These are phyloP conservation scores for Colostygia pectinataria DNA, from an alignment of 2,888 invertebrate species.

Conservation along the genomic window DNA sequence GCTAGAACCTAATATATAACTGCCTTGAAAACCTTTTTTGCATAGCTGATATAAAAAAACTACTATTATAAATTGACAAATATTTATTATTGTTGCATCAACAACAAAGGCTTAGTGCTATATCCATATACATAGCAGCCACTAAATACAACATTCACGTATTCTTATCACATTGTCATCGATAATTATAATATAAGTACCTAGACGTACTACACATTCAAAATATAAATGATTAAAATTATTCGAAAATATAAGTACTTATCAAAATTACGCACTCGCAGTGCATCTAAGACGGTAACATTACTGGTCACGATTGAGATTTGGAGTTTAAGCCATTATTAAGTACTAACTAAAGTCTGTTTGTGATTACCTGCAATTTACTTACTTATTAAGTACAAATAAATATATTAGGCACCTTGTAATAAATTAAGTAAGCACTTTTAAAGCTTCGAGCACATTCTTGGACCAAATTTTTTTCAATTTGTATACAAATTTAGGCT, in stretches of 20 bases:
- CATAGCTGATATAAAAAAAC: background rate
- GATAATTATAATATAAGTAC: conserved; percentile 24
- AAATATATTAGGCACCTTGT: conserved; percentile 52
- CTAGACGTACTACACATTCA: conserved; percentile 32
- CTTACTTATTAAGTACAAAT: conserved; percentile 54
- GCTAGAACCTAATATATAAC: no score
- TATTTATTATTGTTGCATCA: conserved; percentile 46
- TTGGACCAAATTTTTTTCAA: conserved; percentile 38
- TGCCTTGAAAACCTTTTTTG: no score
- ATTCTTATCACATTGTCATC: conserved; percentile 57
- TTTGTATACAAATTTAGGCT: conserved; percentile 23
- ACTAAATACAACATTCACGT: conserved; percentile 46
- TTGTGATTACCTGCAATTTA: conserved; percentile 35
- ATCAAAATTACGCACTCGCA: conserved; percentile 44
- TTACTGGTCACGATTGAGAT: conserved; percentile 41
- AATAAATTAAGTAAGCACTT: conserved; percentile 33
- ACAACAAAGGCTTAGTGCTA: conserved; percentile 57
- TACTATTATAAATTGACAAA: conserved; percentile 39
- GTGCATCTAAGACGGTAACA: conserved; percentile 25
- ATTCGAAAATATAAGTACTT: conserved; percentile 36
- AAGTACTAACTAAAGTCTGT: conserved; percentile 30
- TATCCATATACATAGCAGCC: conserved; percentile 53
- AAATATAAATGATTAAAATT: conserved; percentile 48
- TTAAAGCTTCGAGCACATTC: conserved; percentile 42
- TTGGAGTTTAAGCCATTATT: conserved; percentile 35